Evolutionary conservation across 2,797 vertebrate genomes (phyloP).

Genomic region (Oryzias dopingdopingensis): DNA sequence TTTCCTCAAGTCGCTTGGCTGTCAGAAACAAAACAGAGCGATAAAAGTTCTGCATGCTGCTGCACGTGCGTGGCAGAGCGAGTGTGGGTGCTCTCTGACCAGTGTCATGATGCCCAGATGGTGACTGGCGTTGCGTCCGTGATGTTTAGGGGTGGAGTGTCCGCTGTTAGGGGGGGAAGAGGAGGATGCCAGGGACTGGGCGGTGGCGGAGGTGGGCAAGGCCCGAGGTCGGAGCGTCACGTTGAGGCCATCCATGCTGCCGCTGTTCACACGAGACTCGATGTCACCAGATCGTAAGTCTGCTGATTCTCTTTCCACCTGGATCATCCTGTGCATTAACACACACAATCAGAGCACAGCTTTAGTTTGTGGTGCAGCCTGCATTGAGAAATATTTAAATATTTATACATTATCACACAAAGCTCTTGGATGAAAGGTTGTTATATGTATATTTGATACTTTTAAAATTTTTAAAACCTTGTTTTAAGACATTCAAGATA

Average conservation of each 20-base stretch:
- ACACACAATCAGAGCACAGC: not conserved
- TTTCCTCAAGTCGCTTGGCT: slow-evolving; percentile 97
- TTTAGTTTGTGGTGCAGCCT: too few species aligned
- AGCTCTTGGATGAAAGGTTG: too few species aligned
- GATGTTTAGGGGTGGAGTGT: slow-evolving; percentile 88
- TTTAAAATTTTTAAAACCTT: too few species aligned
- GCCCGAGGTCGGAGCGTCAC: slow-evolving; percentile 87
- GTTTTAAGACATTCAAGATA: too few species aligned
- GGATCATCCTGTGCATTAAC: slow-evolving; percentile 86
- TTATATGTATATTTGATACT: too few species aligned
- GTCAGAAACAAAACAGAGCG: slow-evolving; percentile 43
- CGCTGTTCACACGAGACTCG: slow-evolving; percentile 90
- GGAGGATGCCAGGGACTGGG: slow-evolving; percentile 91
- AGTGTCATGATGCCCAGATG: slow-evolving; percentile 95
- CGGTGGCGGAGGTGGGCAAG: slow-evolving; percentile 92
- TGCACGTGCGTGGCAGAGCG: not conserved
- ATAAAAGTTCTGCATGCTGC: not conserved
- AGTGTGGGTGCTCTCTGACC: slow-evolving; percentile 74
- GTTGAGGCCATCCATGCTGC: slow-evolving; percentile 95
- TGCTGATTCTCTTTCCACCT: slow-evolving; percentile 93
- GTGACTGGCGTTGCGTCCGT: slow-evolving; percentile 86
- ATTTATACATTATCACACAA: too few species aligned
- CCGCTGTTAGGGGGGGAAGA: slow-evolving; percentile 87
- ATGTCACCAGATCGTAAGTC: slow-evolving; percentile 92
- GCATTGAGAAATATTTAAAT: too few species aligned